Evolutionary conservation across 1,140 invertebrate genomes (phyloP), one percentile per base, ranked within the genome.

Genomic region (Microplitis mediator): DNA sequence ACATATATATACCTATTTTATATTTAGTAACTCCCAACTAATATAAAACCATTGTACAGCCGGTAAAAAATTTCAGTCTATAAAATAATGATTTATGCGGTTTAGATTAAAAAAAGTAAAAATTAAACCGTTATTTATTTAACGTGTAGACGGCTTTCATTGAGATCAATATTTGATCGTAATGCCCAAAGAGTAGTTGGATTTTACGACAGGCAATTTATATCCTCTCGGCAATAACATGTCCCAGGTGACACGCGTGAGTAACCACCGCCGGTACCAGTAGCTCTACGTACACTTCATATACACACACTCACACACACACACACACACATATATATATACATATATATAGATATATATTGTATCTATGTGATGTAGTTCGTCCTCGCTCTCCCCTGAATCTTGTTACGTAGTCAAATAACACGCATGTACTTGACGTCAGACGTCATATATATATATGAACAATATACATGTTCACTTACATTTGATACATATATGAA

Each of bases 141-240:
- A n/a, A 60, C 4, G 23, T 60, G 6, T 6, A 23, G n/a, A 4
- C 56, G 23, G 34, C n/a, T 62, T 35, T 3, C 35, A 23, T 39
- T 34, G 60, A 39, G 32, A 62, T 62, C 32, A 31, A 39, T 65
- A 14, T 11, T 65, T 23, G 11, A 23, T 65, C 16, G 14, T 14
- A 36, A n/a, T 36, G n/a, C 6, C 16, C 23, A 65, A 31, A 39
- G 39, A 35, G 63, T 31, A 65, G 63, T 23, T 50, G 39, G n/a
- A 52, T 65, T 65, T 65, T 50, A 65, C 63, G 63, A 65, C 36
- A 11, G 63, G 50, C 50, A 65, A 65, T 70, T 61, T 60, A 67
- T 75, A 72, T 77, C 77, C 76, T 66, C 6, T 16, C 13, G 23
- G 51, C 32, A 14, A 67, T 67, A 67, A 67, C 65, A 56, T n/a